phyloP scores from a whole-genome alignment of 2,888 invertebrate species.

The Leptogaster cylindrica region DNA sequence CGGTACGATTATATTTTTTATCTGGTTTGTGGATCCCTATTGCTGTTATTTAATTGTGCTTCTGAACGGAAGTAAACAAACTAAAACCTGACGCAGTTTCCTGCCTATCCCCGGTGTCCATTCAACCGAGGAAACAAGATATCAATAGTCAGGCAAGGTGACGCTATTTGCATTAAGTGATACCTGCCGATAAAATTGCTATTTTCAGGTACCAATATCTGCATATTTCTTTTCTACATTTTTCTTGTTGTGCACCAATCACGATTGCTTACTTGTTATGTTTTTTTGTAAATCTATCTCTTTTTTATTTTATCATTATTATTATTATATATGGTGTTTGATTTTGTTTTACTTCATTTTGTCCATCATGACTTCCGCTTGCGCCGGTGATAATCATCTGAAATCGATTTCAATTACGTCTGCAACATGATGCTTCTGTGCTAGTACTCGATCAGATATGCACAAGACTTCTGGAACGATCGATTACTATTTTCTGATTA shows the following conservation, averaged over 20 bases:
- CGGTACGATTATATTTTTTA: no score
- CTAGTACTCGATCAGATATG: no score
- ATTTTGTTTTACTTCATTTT: no score
- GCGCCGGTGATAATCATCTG: slow-evolving; percentile 15
- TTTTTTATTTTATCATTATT: no score
- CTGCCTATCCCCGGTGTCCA: slow-evolving; percentile 22
- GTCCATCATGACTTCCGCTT: slow-evolving; percentile 22
- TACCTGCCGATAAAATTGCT: slow-evolving; percentile 22
- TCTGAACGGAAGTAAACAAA: slow-evolving; percentile 38
- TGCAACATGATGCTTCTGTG: slow-evolving; percentile 20
- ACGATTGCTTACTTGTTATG: slow-evolving; percentile 24
- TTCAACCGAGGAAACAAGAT: slow-evolving; percentile 35
- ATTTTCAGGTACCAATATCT: neutral
- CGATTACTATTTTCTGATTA: no score
- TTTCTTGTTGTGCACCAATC: no score
- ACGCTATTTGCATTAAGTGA: slow-evolving; percentile 25
- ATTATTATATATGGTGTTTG: no score
- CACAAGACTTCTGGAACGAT: no score
- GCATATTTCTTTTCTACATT: neutral
- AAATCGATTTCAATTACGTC: slow-evolving; percentile 33
- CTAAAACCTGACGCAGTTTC: slow-evolving; percentile 24
- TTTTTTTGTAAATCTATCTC: no score
- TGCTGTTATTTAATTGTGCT: neutral
- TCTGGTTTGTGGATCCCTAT: no score
- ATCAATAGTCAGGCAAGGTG: slow-evolving; percentile 24